phyloP scores from a whole-genome alignment of 2,888 invertebrate genomes.

The Diabrotica balteata region DNA sequence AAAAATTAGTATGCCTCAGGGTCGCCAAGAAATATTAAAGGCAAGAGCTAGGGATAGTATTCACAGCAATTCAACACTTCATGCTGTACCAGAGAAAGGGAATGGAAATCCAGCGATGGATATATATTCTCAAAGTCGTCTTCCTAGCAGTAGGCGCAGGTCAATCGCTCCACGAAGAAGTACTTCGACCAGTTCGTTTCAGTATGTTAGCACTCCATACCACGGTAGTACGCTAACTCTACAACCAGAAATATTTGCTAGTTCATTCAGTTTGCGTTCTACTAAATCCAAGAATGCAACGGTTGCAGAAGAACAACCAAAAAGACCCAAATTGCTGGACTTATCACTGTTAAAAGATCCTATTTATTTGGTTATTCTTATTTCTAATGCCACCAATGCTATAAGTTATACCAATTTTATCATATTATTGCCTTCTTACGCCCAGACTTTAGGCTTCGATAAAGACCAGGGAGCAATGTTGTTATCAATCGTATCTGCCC shows the following conservation, averaged over 20 bases:
- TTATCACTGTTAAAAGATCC: constrained; percentile 77
- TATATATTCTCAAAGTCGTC: constrained; percentile 48
- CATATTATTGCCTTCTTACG: constrained; percentile 81
- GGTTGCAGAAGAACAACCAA: constrained; percentile 45
- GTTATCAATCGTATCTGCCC: constrained; percentile 79
- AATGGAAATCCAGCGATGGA: constrained; percentile 50
- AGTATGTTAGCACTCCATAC: constrained; percentile 85
- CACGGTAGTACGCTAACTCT: constrained; percentile 84
- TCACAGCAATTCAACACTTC: constrained; percentile 61
- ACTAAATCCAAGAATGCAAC: constrained; percentile 63
- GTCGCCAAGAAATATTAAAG: constrained; percentile 55
- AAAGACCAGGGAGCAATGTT: constrained; percentile 76
- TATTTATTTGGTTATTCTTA: constrained; percentile 79
- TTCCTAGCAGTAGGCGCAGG: constrained; percentile 44
- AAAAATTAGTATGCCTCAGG: constrained; percentile 69
- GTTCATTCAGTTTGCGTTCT: constrained; percentile 78
- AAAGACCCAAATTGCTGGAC: constrained; percentile 76
- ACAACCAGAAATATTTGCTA: constrained; percentile 79
- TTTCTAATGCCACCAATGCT: constrained; percentile 86
- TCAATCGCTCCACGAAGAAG: constrained; percentile 67
- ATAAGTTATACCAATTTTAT: constrained; percentile 88
- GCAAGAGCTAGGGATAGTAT: constrained; percentile 50
- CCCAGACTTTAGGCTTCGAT: constrained; percentile 73
- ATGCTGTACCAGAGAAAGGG: constrained; percentile 74
- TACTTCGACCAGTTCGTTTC: constrained; percentile 82